These are phyloP conservation scores for Myotis daubentonii DNA, from an alignment of 2,797 vertebrate genomes.

Conservation along the genomic window DNA sequence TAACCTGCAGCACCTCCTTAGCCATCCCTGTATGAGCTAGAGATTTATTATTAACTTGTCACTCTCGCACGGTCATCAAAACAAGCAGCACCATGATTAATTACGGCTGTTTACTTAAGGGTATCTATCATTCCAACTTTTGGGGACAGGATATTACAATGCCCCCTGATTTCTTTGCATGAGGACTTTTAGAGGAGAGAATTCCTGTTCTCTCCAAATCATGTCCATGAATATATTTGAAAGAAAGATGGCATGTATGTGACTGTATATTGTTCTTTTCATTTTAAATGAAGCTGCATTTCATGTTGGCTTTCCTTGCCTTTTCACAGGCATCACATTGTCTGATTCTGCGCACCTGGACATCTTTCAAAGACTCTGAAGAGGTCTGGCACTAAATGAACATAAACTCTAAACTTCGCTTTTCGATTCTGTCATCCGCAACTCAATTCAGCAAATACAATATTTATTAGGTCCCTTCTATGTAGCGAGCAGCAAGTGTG, in stretches of 20 bases:
- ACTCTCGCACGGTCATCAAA: conserved; percentile 71
- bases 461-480: neutral
- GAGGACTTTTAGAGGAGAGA: neutral
- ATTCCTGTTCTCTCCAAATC: neutral
- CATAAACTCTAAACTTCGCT: neutral
- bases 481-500: conserved; percentile 8
- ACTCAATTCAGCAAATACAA: conserved; percentile 34
- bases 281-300: neutral
- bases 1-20: conserved; percentile 71
- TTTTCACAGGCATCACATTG: neutral
- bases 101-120: conserved; percentile 54
- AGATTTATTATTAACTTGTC: conserved; percentile 75
- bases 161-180: conserved; percentile 15
- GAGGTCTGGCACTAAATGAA: neutral
- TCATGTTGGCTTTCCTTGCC: neutral
- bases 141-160: conserved; percentile 14
- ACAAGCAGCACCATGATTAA: conserved; percentile 65
- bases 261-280: neutral
- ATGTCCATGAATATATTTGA: conserved; percentile 8
- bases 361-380: neutral
- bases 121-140: conserved; percentile 45
- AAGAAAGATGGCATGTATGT: neutral
- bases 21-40: conserved; percentile 63
- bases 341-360: neutral
- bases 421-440: conserved; percentile 6